Conservation (phyloP, 2,797 vertebrate species). For the Lepus oiostolus region DNA sequence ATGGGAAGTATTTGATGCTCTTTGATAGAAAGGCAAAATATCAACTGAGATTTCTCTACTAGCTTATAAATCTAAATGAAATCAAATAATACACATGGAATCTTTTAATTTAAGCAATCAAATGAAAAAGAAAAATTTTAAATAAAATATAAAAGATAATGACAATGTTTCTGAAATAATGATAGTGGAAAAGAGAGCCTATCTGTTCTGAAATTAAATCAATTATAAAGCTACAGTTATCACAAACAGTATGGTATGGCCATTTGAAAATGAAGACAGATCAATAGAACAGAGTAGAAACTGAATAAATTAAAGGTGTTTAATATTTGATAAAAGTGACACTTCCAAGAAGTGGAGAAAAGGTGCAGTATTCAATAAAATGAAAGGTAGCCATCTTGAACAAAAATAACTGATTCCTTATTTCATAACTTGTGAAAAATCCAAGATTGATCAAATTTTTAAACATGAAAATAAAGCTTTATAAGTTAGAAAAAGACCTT, state of each 20-base stretch:
- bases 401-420: background rate
- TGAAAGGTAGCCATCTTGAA: background rate
- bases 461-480: conserved; percentile 35
- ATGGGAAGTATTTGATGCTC: background rate
- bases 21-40: conserved; percentile 46
- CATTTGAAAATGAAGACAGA: background rate
- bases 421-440: background rate
- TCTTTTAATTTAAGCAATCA: conserved; percentile 27
- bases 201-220: background rate
- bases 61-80: background rate
- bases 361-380: background rate
- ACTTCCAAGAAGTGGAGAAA: background rate
- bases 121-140: background rate
- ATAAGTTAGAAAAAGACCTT: background rate
- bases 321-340: background rate
- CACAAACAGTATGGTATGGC: background rate
- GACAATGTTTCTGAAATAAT: conserved; percentile 29
- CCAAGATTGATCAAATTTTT: background rate
- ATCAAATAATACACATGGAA: background rate
- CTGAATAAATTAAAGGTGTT: background rate
- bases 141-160: conserved; percentile 13
- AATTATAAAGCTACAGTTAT: background rate
- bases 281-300: background rate
- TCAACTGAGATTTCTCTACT: background rate
- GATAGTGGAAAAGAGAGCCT: background rate